Evolutionary conservation across 2,797 vertebrate genomes (phyloP).

Genomic region (Xenentodon cancila): DNA sequence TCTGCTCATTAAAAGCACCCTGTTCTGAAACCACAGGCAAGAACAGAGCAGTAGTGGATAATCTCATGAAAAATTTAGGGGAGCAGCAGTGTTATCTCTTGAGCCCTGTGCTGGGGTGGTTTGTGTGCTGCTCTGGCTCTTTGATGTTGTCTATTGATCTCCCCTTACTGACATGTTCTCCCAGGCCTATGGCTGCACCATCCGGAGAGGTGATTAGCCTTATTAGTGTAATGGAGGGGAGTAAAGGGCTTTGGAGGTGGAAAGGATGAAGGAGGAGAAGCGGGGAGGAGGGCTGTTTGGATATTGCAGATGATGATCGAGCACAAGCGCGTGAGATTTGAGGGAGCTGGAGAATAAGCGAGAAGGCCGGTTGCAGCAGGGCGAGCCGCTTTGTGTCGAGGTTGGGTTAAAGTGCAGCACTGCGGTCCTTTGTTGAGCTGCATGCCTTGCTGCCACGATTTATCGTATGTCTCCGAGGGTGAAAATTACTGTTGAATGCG

Average conservation of each 20-base stretch:
- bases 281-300: conserved; percentile 36
- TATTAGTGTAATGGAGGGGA: conserved; percentile 80
- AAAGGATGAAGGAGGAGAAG: conserved; percentile 45
- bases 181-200: conserved; percentile 63
- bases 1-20: conserved; percentile 72
- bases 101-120: conserved; percentile 62
- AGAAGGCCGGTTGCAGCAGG: conserved; percentile 46
- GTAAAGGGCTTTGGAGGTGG: conserved; percentile 69
- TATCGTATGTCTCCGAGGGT: conserved; percentile 50
- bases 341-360: conserved; percentile 18
- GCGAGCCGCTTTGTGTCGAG: conserved; percentile 28
- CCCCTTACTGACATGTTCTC: conserved; percentile 75
- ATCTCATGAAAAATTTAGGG: conserved; percentile 81
- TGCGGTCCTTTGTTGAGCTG: conserved; percentile 61
- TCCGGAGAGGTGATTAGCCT: conserved; percentile 78
- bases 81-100: conserved; percentile 70
- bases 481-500: conserved; percentile 46
- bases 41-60: conserved; percentile 73
- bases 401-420: conserved; percentile 66
- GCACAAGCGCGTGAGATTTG: conserved; percentile 26
- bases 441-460: conserved; percentile 55
- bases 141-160: conserved; percentile 84
- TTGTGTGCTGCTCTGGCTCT: conserved; percentile 70
- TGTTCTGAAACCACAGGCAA: conserved; percentile 59
- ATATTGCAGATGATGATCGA: conserved; percentile 58